Percentiles rank a stretch among this genome's conserved stretches.
phyloP scores from a whole-genome alignment of 2,888 invertebrate species.

The Drosophila rellima region DNA sequence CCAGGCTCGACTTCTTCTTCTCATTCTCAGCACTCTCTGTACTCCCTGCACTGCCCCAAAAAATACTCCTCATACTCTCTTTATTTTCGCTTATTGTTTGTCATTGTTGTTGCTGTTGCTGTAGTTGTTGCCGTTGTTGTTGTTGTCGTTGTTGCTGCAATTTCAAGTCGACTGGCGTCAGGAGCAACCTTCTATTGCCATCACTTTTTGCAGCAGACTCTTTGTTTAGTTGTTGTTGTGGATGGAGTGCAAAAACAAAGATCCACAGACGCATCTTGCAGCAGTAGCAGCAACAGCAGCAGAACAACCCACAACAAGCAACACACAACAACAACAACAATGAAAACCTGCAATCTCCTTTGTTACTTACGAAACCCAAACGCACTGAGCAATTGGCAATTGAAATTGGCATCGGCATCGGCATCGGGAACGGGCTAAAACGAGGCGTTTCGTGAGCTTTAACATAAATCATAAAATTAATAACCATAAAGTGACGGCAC shows the following conservation, averaged over 20 bases:
- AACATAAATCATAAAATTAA: conserved; percentile 86
- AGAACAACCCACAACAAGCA: conserved; percentile 31
- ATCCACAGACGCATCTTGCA: conserved; percentile 76
- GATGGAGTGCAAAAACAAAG: conserved; percentile 67
- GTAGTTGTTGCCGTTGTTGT: conserved; percentile 38
- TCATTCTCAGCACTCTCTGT: conserved; percentile 15
- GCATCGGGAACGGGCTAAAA: conserved; percentile 3
- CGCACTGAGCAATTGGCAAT: conserved; percentile 60
- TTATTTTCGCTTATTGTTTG: conserved; percentile 71
- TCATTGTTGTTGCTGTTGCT: conserved; percentile 41
- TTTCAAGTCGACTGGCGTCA: conserved; percentile 60
- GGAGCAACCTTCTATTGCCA: conserved; percentile 53
- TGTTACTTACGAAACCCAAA: conserved; percentile 52
- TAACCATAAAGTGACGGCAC: conserved; percentile 85
- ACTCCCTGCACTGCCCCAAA: background rate
- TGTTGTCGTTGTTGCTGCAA: conserved; percentile 41
- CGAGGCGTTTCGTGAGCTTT: conserved; percentile 77
- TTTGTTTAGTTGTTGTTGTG: conserved; percentile 51
- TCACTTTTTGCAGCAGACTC: conserved; percentile 63
- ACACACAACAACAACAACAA: conserved; percentile 35
- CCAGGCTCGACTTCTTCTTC: conserved; percentile 26
- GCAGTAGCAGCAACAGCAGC: conserved; percentile 40
- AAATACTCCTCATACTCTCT: conserved; percentile 27
- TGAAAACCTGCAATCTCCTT: conserved; percentile 48
- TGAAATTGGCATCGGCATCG: conserved; percentile 47